Evolutionary conservation across 1,140 invertebrate species (phyloP), one percentile per base, ranked within the genome.

Genomic region (Euura saliciscinereae): DNA sequence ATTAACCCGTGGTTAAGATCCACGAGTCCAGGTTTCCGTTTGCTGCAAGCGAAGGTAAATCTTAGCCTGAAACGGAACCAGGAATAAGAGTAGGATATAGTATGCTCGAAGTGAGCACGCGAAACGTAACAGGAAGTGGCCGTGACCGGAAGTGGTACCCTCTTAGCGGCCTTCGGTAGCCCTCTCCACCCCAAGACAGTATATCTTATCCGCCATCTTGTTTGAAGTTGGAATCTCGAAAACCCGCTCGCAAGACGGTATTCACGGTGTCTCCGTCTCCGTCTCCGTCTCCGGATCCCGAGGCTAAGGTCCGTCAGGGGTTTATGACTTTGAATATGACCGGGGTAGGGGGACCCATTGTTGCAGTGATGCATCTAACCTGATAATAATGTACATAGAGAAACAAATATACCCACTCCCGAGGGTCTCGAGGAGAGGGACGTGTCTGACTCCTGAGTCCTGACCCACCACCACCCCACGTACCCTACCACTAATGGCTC

Each of bases 321-420:
- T 59, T 59, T 59, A 59, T 6, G 51, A 59, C 8, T 59, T 59
- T 59, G 51, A 59, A 59, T 59, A 11, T 7, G 46, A 6, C 46
- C 46, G 11, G 46, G 46, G 6, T 7, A 11, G 6, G 51, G 8
- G 8, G 51, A n/a, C 51, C 2, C 51, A 59, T 59, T 59, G 51
- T 59, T 79, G 75, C 77, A 78, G 78, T 77, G 75, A 72, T 77
- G 77, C 74, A 71, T 78, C 77, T 75, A 77, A 79, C 78, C 77
- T 70, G 69, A 78, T 66, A 65, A 69, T 76, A 28, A 28, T 28
- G 28, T 28, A 28, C 28, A 28, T 28, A 28, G 28, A 28, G 28
- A 28, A 28, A 28, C 28, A 28, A 28, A 28, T 28, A 28, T 28
- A 28, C 28, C 28, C 28, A 28, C 28, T 28, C 28, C 28, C 28